A percentile compares a stretch with the other conserved stretches of the same genome.
Conservation (phyloP, 2,797 vertebrate species). For the Meriones psammophilus region DNA sequence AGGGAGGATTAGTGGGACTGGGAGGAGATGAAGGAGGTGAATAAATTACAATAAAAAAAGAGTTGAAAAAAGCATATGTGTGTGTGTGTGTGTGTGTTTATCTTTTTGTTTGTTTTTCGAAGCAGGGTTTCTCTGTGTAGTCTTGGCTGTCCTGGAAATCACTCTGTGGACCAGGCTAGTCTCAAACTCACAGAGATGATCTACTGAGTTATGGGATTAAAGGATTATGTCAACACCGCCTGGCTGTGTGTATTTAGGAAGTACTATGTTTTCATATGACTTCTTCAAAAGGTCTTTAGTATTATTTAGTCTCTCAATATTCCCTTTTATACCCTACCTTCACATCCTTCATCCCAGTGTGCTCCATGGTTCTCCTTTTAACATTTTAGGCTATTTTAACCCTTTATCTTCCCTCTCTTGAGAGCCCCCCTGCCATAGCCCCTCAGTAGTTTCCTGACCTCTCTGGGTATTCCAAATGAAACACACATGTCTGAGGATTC, state of each 20-base stretch:
- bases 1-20: too few species aligned
- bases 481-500: too few species aligned
- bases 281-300: not conserved
- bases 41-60: too few species aligned
- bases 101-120: too few species aligned
- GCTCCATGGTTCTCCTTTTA: not conserved
- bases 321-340: not conserved
- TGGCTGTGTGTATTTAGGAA: not conserved
- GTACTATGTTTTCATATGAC: not conserved
- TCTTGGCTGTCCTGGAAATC: too few species aligned
- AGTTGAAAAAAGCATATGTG: not conserved
- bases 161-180: too few species aligned
- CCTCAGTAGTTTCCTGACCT: not conserved
- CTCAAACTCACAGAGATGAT: too few species aligned
- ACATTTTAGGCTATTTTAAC: not conserved
- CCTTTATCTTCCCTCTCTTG: not conserved
- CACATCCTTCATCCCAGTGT: not conserved
- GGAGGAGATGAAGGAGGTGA: too few species aligned
- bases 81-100: too few species aligned
- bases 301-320: not conserved
- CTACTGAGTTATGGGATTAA: too few species aligned
- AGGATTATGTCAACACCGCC: too few species aligned
- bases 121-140: too few species aligned
- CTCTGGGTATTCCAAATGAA: not conserved
- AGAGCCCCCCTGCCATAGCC: not conserved